phyloP scores from a whole-genome alignment of 2,888 invertebrate species.

The Hypomecis atomaria region DNA sequence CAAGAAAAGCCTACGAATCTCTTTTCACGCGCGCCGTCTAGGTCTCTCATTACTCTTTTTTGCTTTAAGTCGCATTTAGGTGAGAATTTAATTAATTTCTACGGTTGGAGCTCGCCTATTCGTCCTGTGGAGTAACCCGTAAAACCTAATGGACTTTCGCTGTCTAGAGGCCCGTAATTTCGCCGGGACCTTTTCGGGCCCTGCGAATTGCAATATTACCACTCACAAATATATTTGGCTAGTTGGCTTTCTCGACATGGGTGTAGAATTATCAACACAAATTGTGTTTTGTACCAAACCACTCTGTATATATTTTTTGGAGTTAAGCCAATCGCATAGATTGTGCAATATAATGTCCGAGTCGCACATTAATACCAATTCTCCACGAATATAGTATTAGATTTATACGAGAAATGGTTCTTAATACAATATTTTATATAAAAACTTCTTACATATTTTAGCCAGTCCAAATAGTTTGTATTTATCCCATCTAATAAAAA shows the following conservation, averaged over 20 bases:
- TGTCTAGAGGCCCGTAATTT: constrained; percentile 76
- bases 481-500: too few relatives aligned
- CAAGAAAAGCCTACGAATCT: constrained; percentile 32
- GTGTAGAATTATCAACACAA: constrained; percentile 10
- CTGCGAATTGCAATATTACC: constrained; percentile 66
- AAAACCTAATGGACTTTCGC: constrained; percentile 83
- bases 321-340: constrained; percentile 20
- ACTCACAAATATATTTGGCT: constrained; percentile 57
- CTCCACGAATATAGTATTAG: too few relatives aligned
- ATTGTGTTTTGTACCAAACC: constrained; percentile 8
- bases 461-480: too few relatives aligned
- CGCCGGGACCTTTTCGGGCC: constrained; percentile 63
- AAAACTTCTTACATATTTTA: too few relatives aligned
- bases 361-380: constrained; percentile 1
- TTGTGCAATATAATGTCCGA: constrained; percentile 12
- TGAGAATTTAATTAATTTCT: constrained; percentile 80
- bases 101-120: constrained; percentile 70
- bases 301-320: constrained; percentile 16
- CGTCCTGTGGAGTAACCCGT: constrained; percentile 75
- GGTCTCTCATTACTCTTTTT: constrained; percentile 54
- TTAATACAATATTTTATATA: too few relatives aligned
- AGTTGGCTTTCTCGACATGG: constrained; percentile 35
- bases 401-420: too few relatives aligned
- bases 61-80: constrained; percentile 62
- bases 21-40: constrained; percentile 38